Evolutionary conservation across 2,113 vertebrate genomes (phyloP).

Genomic region (Osmerus mordax): DNA sequence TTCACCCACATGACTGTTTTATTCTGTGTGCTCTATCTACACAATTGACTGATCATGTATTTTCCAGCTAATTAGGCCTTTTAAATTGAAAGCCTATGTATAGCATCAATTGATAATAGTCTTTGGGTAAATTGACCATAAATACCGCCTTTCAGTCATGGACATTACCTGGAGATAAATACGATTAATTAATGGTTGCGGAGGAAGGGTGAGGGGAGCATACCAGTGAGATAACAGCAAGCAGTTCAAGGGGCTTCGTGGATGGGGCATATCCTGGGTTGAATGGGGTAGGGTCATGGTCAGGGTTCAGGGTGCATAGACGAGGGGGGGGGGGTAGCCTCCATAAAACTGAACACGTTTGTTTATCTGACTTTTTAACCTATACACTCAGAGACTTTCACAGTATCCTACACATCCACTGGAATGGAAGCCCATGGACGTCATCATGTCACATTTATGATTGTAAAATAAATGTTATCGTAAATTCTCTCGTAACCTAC

Average conservation of each 20-base stretch:
- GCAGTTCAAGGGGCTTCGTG: conserved; percentile 1
- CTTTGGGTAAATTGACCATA: conserved; percentile 71
- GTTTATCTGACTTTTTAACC: conserved; percentile 21
- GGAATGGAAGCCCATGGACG: too few species aligned
- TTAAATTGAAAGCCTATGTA: conserved; percentile 60
- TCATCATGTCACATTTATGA: too few species aligned
- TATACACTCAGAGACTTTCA: conserved; percentile 5
- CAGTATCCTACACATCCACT: not conserved
- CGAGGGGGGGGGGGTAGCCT: conserved; percentile 8
- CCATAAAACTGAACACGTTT: conserved; percentile 5
- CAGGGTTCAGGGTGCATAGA: conserved; percentile 15
- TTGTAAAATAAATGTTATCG: too few species aligned
- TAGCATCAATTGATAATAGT: conserved; percentile 69
- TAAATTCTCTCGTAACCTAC: too few species aligned
- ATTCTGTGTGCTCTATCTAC: conserved; percentile 43
- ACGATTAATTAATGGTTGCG: conserved; percentile 67
- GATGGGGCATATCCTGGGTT: conserved; percentile 34
- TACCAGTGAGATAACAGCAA: conserved; percentile 52
- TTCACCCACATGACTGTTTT: conserved; percentile 46
- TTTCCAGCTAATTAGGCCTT: conserved; percentile 78
- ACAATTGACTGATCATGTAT: conserved; percentile 79
- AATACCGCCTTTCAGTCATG: conserved; percentile 67
- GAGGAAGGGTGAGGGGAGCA: conserved; percentile 43
- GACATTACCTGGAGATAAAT: conserved; percentile 68
- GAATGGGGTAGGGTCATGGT: conserved; percentile 44